Evolutionary conservation across 2,797 vertebrate species (phyloP).

Genomic region (Onychomys leucogaster): DNA sequence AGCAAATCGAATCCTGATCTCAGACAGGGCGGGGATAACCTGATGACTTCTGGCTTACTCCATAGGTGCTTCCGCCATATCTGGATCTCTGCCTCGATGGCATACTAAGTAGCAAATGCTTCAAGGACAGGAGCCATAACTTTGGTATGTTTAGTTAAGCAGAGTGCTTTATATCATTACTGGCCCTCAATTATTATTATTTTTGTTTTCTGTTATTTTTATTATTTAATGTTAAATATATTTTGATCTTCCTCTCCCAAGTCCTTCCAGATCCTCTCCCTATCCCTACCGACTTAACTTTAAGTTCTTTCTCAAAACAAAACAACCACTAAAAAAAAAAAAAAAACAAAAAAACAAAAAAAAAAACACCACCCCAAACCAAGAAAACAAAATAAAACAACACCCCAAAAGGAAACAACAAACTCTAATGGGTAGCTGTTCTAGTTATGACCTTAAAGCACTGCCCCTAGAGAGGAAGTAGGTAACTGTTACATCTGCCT

Average conservation of each 20-base stretch:
- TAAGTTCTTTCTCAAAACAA: neutral
- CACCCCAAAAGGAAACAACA: neutral
- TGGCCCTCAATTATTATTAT: neutral
- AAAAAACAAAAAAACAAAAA: neutral
- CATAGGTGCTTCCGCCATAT: too few species aligned
- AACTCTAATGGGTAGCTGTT: too few species aligned
- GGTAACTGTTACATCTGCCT: too few species aligned
- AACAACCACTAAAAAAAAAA: neutral
- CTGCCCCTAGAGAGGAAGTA: too few species aligned
- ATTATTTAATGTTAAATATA: neutral
- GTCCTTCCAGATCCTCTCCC: neutral
- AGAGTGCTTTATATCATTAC: neutral
- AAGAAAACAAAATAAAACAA: neutral
- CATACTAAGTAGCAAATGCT: neutral
- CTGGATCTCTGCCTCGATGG: neutral
- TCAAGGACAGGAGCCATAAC: neutral
- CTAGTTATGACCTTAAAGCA: too few species aligned
- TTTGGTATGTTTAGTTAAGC: neutral
- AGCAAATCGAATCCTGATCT: neutral
- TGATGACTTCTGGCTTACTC: neutral
- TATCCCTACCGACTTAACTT: neutral
- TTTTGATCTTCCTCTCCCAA: neutral
- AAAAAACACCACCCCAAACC: neutral
- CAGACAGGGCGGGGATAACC: too few species aligned
- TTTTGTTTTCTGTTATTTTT: neutral